Conservation (phyloP, 1,140 invertebrate species). For the Hyles euphorbiae region DNA sequence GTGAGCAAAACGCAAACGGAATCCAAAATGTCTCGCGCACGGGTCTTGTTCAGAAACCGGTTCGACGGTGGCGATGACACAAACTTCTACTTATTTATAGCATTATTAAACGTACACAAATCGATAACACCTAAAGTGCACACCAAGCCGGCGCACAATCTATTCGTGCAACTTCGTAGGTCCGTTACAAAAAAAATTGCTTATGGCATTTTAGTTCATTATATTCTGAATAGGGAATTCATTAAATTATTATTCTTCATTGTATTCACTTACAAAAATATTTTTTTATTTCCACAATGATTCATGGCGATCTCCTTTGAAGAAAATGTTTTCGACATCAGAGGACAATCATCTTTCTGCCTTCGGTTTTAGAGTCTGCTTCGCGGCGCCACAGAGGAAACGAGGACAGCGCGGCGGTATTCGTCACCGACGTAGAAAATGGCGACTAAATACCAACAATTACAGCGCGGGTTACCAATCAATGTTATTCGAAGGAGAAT, state of each 20-base stretch:
- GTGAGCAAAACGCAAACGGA: constrained; percentile 19
- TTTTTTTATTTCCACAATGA: constrained; percentile 62
- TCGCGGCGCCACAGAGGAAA: constrained; percentile 47
- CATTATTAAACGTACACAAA: constrained; percentile 64
- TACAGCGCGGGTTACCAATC: constrained; percentile 39
- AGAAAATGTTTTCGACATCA: constrained; percentile 32
- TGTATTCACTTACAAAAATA: constrained; percentile 24
- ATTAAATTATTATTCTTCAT: not conserved
- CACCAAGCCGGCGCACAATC: constrained; percentile 22
- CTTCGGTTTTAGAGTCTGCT: constrained; percentile 57
- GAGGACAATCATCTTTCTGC: constrained; percentile 53
- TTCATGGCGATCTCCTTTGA: constrained; percentile 53
- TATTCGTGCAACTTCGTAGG: no score
- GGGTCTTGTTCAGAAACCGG: constrained; percentile 53
- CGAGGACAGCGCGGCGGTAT: constrained; percentile 64
- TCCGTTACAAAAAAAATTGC: no score
- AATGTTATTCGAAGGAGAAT: constrained; percentile 25
- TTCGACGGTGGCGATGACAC: constrained; percentile 54
- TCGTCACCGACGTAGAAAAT: constrained; percentile 72
- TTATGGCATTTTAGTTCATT: no score
- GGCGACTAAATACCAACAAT: constrained; percentile 73
- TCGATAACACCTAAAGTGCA: constrained; percentile 58
- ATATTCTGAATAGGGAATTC: constrained; percentile 6
- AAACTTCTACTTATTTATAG: constrained; percentile 71
- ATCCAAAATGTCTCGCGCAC: constrained; percentile 50